Percentiles rank a stretch among this genome's conserved stretches.
Conservation (phyloP, 2,113 vertebrate species). For the Delphinapterus leucas region DNA sequence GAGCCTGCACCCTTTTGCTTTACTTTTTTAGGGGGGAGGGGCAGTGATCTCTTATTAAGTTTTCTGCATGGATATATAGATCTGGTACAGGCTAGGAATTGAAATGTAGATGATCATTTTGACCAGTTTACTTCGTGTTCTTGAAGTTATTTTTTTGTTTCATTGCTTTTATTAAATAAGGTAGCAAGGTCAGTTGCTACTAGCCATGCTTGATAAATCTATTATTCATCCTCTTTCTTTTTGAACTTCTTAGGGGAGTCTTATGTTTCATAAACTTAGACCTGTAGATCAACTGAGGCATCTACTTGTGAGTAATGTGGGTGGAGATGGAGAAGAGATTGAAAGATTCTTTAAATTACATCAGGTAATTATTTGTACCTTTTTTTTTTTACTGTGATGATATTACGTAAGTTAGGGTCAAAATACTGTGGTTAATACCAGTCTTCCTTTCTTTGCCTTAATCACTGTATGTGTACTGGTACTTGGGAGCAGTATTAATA, state of each 20-base stretch:
- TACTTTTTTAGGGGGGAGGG: background rate
- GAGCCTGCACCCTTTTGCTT: background rate
- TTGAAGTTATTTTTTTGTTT: background rate
- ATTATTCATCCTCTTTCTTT: background rate
- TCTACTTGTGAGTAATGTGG: conserved; percentile 93
- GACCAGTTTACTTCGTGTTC: background rate
- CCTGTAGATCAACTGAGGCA: conserved; percentile 96
- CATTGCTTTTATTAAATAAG: background rate
- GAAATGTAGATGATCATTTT: background rate
- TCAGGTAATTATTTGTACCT: conserved; percentile 84
- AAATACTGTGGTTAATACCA: background rate
- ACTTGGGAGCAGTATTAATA: background rate
- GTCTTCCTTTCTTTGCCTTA: background rate
- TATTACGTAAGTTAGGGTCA: background rate
- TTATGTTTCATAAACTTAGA: conserved; percentile 96
- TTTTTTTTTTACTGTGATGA: background rate
- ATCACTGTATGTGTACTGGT: background rate
- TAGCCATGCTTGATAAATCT: background rate
- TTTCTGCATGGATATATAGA: background rate
- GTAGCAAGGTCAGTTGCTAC: background rate
- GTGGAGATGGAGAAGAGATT: conserved; percentile 96
- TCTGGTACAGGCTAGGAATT: background rate
- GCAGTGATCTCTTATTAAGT: background rate
- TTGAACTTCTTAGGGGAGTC: conserved; percentile 88
- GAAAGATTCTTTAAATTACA: conserved; percentile 98